Base-by-base conservation (phyloP, 2,888 invertebrate species). In the Gymnocheta viridis region DNA sequence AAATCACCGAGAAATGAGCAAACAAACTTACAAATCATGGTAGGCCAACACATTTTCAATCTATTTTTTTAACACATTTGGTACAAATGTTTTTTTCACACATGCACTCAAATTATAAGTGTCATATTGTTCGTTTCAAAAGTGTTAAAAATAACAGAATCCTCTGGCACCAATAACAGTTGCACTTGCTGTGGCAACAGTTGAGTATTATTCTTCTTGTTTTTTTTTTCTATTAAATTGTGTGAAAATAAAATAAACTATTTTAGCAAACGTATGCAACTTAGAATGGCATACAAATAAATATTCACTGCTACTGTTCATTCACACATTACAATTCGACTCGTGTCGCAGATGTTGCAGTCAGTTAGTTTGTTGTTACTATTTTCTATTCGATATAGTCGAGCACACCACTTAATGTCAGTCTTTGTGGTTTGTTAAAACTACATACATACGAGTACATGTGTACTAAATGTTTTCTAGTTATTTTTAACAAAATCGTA, bases 231-330 rank as follows among this genome's bases (percentile, higher is more conserved):
- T 54, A 41, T 49, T 14, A 60, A 62, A 58, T 22, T 58, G 14
- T 64, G n/a, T 41, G 22, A 41, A 60, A 51, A 60, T 19, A 78
- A 38, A 44, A 17, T 54, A 49, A 60, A 60, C 22, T 14, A 41
- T 54, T 74, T 82, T 60, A 19, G 80, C 72, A 49, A 76, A 83
- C 72, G 66, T 83, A 66, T 80, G 66, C 83, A 83, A 67, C 22
- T 80, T 67, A 32, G 44, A 67, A 67, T 79, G 49, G 35, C 60
- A 67, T 62, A 44, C 32, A 47, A 82, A 79, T 74, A 79, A 51
- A 58, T 72, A 73, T 77, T 77, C 49, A 69, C 62, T 67, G 73
- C 41, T 60, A 58, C 66, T 67, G 51, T 72, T 64, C 24, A 76
- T 54, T 79, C 32, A 35, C 72, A 54, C 62, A 32, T 51, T 38